These are phyloP conservation scores for Nylanderia fulva DNA, from an alignment of 1,140 invertebrate genomes.

Conservation along the genomic window DNA sequence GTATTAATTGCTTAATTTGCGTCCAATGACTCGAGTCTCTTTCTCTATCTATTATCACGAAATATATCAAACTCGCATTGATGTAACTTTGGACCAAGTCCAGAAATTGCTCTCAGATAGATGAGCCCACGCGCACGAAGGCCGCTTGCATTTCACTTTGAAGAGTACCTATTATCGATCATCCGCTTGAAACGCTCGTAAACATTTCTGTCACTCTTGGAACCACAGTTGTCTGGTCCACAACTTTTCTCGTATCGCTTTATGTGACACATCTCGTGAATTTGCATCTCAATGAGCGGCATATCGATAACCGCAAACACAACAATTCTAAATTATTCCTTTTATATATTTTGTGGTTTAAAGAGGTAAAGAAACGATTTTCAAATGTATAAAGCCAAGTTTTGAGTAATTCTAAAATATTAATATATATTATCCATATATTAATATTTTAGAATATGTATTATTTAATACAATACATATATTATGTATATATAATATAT, in stretches of 20 bases:
- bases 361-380: neutral
- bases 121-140: neutral
- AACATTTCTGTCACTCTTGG: neutral
- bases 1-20: neutral
- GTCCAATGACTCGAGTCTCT: conserved; percentile 17
- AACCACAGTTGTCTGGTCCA: neutral
- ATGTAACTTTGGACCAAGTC: conserved; percentile 51
- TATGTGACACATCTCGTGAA: conserved; percentile 19
- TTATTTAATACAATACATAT: no score
- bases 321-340: conserved; percentile 4
- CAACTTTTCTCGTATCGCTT: neutral
- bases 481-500: no score
- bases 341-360: neutral
- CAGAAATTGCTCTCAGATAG: conserved; percentile 7
- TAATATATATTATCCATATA: no score
- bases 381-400: neutral
- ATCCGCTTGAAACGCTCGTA: neutral
- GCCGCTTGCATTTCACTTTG: neutral
- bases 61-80: neutral
- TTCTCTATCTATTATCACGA: neutral
- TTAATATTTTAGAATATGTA: no score
- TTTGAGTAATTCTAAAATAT: no score
- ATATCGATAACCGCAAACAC: neutral
- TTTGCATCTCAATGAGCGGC: conserved; percentile 21
- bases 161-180: conserved; percentile 8